phyloP scores from a whole-genome alignment of 2,113 vertebrate species.

The Fulmarus glacialis region DNA sequence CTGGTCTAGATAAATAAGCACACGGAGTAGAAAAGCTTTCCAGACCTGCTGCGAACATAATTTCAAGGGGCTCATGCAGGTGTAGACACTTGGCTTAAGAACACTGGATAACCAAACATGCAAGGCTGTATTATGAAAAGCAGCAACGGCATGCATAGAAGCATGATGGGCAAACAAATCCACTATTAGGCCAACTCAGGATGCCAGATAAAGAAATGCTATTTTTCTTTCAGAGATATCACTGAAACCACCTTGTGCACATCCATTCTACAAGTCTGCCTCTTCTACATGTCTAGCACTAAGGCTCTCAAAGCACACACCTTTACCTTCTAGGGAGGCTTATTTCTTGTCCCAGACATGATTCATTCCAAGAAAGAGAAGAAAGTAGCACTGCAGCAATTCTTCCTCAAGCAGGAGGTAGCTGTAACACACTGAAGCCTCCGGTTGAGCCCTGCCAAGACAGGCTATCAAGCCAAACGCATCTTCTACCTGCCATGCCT shows the following conservation, averaged over 20 bases:
- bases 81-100: neutral
- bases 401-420: neutral
- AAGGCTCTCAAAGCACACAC: neutral
- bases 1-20: neutral
- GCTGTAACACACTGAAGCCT: neutral
- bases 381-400: neutral
- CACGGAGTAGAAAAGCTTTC: neutral
- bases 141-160: neutral
- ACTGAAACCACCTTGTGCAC: neutral
- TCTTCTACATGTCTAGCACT: neutral
- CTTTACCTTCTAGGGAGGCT: neutral
- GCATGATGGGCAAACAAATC: neutral
- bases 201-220: neutral
- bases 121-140: neutral
- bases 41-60: neutral
- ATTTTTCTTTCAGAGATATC: neutral
- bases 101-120: neutral
- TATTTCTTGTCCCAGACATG: neutral
- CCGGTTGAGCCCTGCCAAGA: neutral
- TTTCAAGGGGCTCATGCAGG: neutral
- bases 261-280: neutral
- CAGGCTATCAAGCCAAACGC: conserved; percentile 10
- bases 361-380: neutral
- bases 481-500: conserved; percentile 50
- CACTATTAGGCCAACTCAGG: neutral